Evolutionary conservation across 2,113 vertebrate species (phyloP).

Genomic region (Kryptolebias marmoratus): DNA sequence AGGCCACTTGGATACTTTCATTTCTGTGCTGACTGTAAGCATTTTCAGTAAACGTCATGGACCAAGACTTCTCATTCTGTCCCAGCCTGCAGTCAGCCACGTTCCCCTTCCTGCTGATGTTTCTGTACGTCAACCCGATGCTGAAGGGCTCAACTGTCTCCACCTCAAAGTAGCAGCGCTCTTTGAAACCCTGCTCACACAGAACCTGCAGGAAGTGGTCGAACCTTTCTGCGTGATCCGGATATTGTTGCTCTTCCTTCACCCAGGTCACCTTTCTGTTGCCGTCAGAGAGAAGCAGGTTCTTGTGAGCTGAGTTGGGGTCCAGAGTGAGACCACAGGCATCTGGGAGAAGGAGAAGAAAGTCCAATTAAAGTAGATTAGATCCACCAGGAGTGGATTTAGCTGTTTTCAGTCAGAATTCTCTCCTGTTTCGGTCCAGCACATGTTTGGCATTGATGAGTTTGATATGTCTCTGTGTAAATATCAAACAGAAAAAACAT

Average conservation of each 20-base stretch:
- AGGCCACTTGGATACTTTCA: accelerated
- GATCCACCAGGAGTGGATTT: too few species aligned
- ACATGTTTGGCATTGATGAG: background rate
- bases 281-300: conserved; percentile 46
- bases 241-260: conserved; percentile 1
- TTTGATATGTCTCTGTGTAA: background rate
- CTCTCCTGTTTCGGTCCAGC: background rate
- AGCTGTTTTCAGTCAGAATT: background rate
- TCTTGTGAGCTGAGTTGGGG: conserved; percentile 21
- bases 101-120: conserved; percentile 27
- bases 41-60: background rate
- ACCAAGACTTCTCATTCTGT: conserved; percentile 49
- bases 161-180: conserved; percentile 61
- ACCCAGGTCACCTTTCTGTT: conserved; percentile 56
- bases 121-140: conserved; percentile 57
- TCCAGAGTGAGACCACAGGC: conserved; percentile 35
- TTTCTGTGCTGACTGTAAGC: conserved; percentile 13
- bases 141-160: conserved; percentile 30
- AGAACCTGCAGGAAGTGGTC: conserved; percentile 40
- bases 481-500: background rate
- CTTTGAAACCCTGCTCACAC: conserved; percentile 36
- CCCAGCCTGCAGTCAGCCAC: conserved; percentile 26
- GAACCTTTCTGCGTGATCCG: background rate
- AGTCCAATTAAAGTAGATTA: background rate
- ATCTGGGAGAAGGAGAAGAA: conserved; percentile 53